phyloP scores from a whole-genome alignment of 2,888 invertebrate genomes.

The Drosophila prostipennis region DNA sequence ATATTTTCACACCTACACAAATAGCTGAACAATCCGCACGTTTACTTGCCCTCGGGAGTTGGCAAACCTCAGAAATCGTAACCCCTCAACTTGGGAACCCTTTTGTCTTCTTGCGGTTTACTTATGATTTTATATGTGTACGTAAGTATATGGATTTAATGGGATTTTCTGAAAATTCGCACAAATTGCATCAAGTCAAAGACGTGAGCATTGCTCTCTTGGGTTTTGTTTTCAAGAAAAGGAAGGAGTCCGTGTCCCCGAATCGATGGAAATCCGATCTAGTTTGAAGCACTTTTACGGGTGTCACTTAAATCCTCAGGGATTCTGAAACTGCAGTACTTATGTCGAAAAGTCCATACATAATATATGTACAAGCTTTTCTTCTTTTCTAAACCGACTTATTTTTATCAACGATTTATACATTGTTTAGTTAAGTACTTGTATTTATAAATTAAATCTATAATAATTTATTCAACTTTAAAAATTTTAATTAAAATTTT shows the following conservation, averaged over 20 bases:
- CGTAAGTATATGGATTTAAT: constrained; percentile 43
- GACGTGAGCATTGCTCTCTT: constrained; percentile 17
- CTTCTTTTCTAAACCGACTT: background rate
- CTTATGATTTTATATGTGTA: constrained; percentile 18
- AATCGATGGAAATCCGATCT: constrained; percentile 5
- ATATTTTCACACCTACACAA: constrained; percentile 83
- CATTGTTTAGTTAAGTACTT: no score
- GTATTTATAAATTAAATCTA: no score
- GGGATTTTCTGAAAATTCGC: constrained; percentile 29
- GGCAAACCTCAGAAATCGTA: constrained; percentile 6
- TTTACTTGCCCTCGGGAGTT: constrained; percentile 63
- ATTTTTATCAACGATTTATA: no score
- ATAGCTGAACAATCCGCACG: constrained; percentile 78
- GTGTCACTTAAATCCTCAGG: background rate
- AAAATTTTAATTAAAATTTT: no score
- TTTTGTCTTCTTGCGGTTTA: constrained; percentile 37
- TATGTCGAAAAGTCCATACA: background rate
- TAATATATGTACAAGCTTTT: no score
- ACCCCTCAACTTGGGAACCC: constrained; percentile 26
- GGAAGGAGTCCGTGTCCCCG: background rate
- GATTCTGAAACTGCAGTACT: background rate
- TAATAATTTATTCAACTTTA: no score
- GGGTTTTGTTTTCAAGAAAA: constrained; percentile 4
- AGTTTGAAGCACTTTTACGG: background rate
- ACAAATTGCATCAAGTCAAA: constrained; percentile 20